Evolutionary conservation across 2,113 vertebrate genomes (phyloP).

Genomic region (Galemys pyrenaicus): DNA sequence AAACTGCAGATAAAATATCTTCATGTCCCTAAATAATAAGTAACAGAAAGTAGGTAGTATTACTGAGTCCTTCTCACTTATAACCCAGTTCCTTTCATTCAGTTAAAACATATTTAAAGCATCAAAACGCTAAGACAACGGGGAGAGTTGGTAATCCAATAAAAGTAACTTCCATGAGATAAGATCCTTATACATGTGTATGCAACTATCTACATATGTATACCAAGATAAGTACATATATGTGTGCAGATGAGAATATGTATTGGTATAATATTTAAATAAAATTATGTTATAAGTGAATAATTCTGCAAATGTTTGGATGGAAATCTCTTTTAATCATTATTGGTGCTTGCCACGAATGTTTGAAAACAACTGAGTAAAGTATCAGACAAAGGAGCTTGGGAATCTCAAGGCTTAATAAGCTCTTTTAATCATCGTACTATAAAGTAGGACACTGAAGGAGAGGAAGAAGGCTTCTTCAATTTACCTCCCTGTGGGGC

Average conservation of each 20-base stretch:
- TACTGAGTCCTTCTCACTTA: background rate
- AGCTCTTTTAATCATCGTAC: background rate
- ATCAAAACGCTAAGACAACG: constrained; percentile 44
- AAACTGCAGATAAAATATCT: constrained; percentile 19
- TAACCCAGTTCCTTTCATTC: background rate
- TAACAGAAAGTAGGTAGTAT: background rate
- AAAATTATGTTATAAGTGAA: constrained; percentile 12
- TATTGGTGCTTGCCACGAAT: background rate
- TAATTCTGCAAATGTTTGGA: background rate
- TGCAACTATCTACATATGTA: background rate
- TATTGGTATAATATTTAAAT: background rate
- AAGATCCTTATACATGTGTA: background rate
- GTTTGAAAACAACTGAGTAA: background rate
- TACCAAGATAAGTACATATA: background rate
- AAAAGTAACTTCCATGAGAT: background rate
- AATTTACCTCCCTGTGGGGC: background rate
- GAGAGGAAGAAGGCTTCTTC: background rate
- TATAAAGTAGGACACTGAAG: background rate
- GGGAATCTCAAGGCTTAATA: background rate
- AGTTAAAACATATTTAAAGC: constrained; percentile 1
- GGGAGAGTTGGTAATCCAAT: background rate
- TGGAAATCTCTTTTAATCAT: constrained; percentile 22
- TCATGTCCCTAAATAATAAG: background rate
- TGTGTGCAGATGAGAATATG: background rate
- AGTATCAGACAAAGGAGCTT: constrained; percentile 12